Evolutionary conservation across 2,797 vertebrate genomes (phyloP), one percentile per base, ranked within the genome.

Genomic region (Tarsius wallacei): DNA sequence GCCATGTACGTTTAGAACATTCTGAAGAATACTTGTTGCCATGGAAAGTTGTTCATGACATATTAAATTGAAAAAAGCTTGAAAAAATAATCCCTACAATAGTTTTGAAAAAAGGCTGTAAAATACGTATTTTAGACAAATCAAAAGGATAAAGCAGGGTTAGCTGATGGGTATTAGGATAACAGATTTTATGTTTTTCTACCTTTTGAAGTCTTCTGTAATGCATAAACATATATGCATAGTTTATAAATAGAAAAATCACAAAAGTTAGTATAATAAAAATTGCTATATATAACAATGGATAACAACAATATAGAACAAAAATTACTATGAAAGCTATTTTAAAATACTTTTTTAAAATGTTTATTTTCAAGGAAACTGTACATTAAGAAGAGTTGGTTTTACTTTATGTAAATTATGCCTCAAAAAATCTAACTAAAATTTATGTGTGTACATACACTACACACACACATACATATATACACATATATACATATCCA

Each of bases 131-230:
- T 63, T 47, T 76, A 91, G 47, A 83, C 87, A 94, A 88, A 85
- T 89, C 81, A 49, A 90, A 57, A 61, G 5, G 21, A 80, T 90
- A 87, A 93, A 61, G 5, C 81, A 2, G n/a, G 47, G 21, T 85
- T 77, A 77, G 84, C 26, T 31, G 82, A 47, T 42, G 28, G n/a
- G 5, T n/a, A 66, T 87, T 55, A 93, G 36, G 19, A 82, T 73
- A 82, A 49, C 22, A 95, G 24, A 70, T 90, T 81, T 77, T 91
- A 89, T 68, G n/a, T 76, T 93, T 92, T 81, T 47, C 11, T 76
- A 17, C 21, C 85, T 85, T 96, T 88, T 73, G 36, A 85, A 87
- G 47, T 93, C 92, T 93, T 82, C n/a, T 81, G 12, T 90, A 70
- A 57, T 64, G n/a, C 13, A 59, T 47, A 51, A 33, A 63, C 16